A percentile compares a stretch with the other conserved stretches of the same genome.
phyloP scores from a whole-genome alignment of 2,888 invertebrate species.

The Pyrgus malvae region DNA sequence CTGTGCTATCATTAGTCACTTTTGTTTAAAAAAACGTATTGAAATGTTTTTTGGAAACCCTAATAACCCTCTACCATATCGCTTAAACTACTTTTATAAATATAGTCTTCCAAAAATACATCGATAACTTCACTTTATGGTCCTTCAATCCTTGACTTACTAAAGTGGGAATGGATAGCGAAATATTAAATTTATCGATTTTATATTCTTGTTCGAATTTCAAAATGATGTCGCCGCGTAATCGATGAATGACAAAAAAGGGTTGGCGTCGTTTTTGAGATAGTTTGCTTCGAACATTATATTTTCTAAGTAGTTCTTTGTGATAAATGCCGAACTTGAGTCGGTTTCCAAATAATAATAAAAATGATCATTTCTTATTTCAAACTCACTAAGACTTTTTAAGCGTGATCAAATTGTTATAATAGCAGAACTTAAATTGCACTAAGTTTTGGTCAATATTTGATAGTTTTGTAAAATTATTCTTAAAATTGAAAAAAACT shows the following conservation, averaged over 20 bases:
- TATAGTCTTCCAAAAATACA: not conserved
- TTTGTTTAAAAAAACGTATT: slow-evolving; percentile 16
- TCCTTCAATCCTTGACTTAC: not conserved
- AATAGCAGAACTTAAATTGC: too few species aligned
- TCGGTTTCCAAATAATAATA: too few species aligned
- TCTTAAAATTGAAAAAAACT: too few species aligned
- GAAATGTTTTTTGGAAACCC: slow-evolving; percentile 15
- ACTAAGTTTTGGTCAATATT: too few species aligned
- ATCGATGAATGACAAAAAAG: slow-evolving; percentile 19
- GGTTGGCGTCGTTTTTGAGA: slow-evolving; percentile 20
- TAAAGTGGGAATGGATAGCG: not conserved
- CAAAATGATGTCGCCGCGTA: slow-evolving; percentile 19
- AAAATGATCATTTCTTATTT: too few species aligned
- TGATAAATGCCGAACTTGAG: not conserved
- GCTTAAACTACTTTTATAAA: not conserved
- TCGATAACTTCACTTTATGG: not conserved
- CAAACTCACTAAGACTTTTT: too few species aligned
- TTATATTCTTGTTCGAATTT: not conserved
- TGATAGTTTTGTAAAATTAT: too few species aligned
- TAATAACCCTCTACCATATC: not conserved
- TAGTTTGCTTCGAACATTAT: not conserved
- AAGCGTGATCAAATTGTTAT: too few species aligned
- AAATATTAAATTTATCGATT: not conserved
- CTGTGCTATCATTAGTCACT: slow-evolving; percentile 63
- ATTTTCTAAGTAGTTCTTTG: slow-evolving; percentile 4